Conservation (phyloP, 1,140 invertebrate genomes). For the Drosophila santomea region DNA sequence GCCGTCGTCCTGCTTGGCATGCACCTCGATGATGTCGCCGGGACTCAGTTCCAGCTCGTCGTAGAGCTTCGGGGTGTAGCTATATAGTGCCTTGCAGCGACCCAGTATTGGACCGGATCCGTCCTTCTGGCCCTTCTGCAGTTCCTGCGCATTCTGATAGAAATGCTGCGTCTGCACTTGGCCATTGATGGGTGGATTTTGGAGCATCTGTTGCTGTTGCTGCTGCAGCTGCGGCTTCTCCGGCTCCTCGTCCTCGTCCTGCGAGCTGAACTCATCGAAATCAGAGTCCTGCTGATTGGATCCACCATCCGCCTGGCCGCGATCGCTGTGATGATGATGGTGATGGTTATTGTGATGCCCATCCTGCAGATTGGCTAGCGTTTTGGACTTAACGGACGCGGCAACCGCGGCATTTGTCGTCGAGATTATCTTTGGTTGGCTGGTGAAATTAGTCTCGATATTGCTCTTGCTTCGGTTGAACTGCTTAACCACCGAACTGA, state of each 20-base stretch:
- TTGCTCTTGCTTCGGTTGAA: conserved; percentile 84
- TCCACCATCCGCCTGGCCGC: conserved; percentile 92
- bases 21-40: conserved; percentile 94
- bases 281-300: conserved; percentile 93
- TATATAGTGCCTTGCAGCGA: conserved; percentile 92
- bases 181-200: conserved; percentile 4
- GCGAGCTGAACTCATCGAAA: conserved; percentile 92
- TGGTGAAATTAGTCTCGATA: conserved; percentile 73
- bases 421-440: conserved; percentile 79
- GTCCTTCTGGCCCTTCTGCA: conserved; percentile 46
- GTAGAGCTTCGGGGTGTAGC: conserved; percentile 93
- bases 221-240: conserved; percentile 39
- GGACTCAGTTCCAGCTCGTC: conserved; percentile 94
- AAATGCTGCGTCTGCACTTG: conserved; percentile 55
- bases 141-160: conserved; percentile 74
- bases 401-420: conserved; percentile 54
- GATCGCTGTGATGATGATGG: conserved; percentile 85
- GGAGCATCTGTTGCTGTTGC: not conserved
- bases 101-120: conserved; percentile 51
- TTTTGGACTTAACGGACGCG: conserved; percentile 52
- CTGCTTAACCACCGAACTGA: conserved; percentile 55
- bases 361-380: conserved; percentile 41
- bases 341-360: not conserved
- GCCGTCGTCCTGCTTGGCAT: conserved; percentile 95
- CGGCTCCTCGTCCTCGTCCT: conserved; percentile 86